Percentiles rank a stretch among this genome's conserved stretches.
These are phyloP conservation scores for Petaurus breviceps DNA, from an alignment of 2,113 vertebrate genomes.

Conservation along the genomic window DNA sequence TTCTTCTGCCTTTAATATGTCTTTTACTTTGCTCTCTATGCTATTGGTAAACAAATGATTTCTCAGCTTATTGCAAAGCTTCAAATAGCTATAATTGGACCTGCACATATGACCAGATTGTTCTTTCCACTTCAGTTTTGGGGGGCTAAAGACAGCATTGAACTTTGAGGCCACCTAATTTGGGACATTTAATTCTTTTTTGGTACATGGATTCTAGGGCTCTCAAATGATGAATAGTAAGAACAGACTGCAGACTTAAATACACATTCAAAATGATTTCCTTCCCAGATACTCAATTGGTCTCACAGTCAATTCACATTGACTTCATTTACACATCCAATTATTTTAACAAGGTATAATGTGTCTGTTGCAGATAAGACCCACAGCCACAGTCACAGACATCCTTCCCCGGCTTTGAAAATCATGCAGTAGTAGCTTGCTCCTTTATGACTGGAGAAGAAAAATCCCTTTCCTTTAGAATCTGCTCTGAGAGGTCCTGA, in stretches of 20 bases:
- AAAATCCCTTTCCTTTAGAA: constrained; percentile 37
- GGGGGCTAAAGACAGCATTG: background rate
- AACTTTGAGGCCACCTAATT: background rate
- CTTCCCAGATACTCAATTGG: background rate
- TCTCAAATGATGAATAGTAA: background rate
- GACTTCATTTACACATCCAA: background rate
- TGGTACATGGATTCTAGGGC: background rate
- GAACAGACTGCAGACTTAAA: background rate
- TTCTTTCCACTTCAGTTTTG: background rate
- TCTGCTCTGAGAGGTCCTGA: background rate
- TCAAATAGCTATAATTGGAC: background rate
- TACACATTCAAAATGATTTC: background rate
- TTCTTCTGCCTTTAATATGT: background rate
- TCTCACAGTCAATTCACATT: background rate
- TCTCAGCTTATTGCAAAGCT: background rate
- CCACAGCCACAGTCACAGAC: background rate
- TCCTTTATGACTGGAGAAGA: background rate
- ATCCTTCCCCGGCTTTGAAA: constrained; percentile 5
- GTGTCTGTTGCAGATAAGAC: constrained; percentile 3
- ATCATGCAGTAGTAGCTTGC: background rate
- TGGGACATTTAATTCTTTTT: background rate
- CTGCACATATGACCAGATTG: background rate
- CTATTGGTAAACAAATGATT: background rate
- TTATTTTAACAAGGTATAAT: background rate
- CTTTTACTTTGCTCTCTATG: background rate